Evolutionary conservation across 2,888 invertebrate species (phyloP), one percentile per base, ranked within the genome.

Genomic region (Serripes groenlandicus): DNA sequence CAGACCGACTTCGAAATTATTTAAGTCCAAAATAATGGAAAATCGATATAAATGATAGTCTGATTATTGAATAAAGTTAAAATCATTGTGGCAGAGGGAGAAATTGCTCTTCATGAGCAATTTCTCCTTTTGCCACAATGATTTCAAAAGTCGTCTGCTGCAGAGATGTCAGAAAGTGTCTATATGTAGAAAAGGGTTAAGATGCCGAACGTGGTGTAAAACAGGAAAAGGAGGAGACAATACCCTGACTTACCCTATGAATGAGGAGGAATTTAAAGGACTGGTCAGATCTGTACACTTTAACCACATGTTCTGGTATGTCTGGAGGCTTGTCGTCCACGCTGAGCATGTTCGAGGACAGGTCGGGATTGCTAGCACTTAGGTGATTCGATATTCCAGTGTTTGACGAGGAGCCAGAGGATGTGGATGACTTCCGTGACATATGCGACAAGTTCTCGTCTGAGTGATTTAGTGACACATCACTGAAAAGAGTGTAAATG

Each of bases 231-330:
- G n/a, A n/a, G n/a, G n/a, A n/a, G n/a, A n/a, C 21, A 34, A 28
- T n/a, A 11, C 23, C 58, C 32, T 35, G 21, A 60, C 90, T 85
- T 86, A 95, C 98, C 95, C 99, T 99, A 94, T 99, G 98, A 79
- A 99, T 98, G 85, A 98, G 96, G 87, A 99, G 96, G 95, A 98
- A 99, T 95, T 99, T 99, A 96, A 98, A 99, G 56, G 98, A 98
- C 95, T 99, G 99, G 95, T 99, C 99, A 35, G 98, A 91, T 85
- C 97, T 95, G 97, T 97, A 95, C 97, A 99, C 73, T 96, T 99
- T 99, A 66, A 99, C 96, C 42, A 99, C 99, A 95, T 99, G 99
- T 94, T 99, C 99, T 3, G 99, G 99, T 94, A 88, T 90, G 54
- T 93, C 93, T 5, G 78, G 80, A 1, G 72, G 76, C 56, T 83